Base-by-base conservation (phyloP, 2,888 invertebrate species). In the Platynereis dumerilii region DNA sequence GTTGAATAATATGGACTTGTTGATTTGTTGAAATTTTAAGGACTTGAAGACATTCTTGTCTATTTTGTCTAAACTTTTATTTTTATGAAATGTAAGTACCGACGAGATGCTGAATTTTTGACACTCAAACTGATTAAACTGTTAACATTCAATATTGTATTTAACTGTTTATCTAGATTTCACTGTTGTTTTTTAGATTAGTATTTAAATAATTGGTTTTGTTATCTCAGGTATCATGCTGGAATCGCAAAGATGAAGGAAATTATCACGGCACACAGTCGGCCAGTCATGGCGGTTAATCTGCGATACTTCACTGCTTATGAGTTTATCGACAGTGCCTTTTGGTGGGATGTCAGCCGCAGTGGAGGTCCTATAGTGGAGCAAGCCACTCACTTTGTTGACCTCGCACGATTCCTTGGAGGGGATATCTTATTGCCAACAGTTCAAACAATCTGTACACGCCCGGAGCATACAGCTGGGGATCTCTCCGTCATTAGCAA, bases 281-380 rank as follows among this genome's bases (percentile, higher is more conserved):
- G 68, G 15, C 29, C 54, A 17, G 66, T 68, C 45, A 68, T 68
- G 68, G 63, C 66, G 17, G 22, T 59, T 2, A 68, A 64, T 55
- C 60, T 29, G 7, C 54, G 60, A 15, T 68, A 52, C 52, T 39
- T 63, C 45, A 45, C 52, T 17, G 63, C 68, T 17, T 68, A 68
- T 52, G 52, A 60, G 20, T 29, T 28, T 28, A 48, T 45, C n/a
- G 44, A 28, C n/a, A 29, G 56, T 22, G 28, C 56, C 15, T 65
- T 57, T 48, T 68, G 68, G 60, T 68, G 68, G 68, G 59, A 68
- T 34, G 55, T 45, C 15, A 20, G 29, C 10, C 20, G 34, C 5
- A 68, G 65, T 42, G 68, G 68, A 1, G 66, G 66, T 27, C 63
- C 66, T 22, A 60, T 68, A 45, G 64, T 66, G 7, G 68, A 68